Conservation (phyloP, 1,140 invertebrate genomes). For the Pemphigus obesinymphae region DNA sequence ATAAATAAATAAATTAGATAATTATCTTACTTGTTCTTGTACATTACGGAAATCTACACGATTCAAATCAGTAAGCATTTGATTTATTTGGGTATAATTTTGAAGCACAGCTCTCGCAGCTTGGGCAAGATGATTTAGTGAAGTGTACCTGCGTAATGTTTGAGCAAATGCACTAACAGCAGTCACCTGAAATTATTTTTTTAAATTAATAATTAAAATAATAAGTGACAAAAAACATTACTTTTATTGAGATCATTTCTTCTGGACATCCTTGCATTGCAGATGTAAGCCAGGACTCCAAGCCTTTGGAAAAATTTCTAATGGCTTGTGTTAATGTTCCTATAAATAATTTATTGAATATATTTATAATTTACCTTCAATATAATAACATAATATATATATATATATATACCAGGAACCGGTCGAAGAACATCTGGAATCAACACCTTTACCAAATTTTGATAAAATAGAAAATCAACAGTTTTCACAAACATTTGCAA, state of each 20-base stretch:
- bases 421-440: constrained; percentile 93
- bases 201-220: neutral
- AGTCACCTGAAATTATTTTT: constrained; percentile 52
- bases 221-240: constrained; percentile 48
- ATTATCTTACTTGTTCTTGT: constrained; percentile 64
- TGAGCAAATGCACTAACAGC: constrained; percentile 91
- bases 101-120: constrained; percentile 93
- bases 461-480: constrained; percentile 92
- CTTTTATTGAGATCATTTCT: constrained; percentile 78
- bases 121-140: constrained; percentile 95
- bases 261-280: constrained; percentile 82
- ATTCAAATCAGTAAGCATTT: constrained; percentile 96
- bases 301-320: constrained; percentile 85
- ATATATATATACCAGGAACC: constrained; percentile 71
- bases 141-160: constrained; percentile 91
- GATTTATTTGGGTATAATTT: constrained; percentile 90
- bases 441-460: constrained; percentile 90
- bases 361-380: no score
- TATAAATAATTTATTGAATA: constrained; percentile 48
- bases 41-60: constrained; percentile 97
- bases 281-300: constrained; percentile 80
- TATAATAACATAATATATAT: neutral
- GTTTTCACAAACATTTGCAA: constrained; percentile 68
- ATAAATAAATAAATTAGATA: neutral
- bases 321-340: constrained; percentile 88